Percentiles rank a stretch among this genome's conserved stretches.
Conservation (phyloP, 2,888 invertebrate species). For the Phanerotoma sp. region DNA sequence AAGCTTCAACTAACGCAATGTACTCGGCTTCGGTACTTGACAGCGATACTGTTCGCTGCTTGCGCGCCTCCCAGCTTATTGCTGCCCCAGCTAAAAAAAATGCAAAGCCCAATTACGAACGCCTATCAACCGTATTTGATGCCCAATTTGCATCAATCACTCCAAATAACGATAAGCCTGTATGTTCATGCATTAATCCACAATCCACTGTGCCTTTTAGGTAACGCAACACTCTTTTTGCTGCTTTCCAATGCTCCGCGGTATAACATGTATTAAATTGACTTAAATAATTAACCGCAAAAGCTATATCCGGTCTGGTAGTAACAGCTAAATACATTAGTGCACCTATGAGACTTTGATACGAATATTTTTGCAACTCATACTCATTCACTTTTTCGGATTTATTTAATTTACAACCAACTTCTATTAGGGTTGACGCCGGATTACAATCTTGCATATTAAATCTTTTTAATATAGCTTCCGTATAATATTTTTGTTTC, state of each 20-base stretch:
- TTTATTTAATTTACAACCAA: conserved; percentile 12
- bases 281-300: conserved; percentile 26
- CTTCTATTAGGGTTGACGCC: conserved; percentile 32
- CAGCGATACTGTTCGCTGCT: too few species aligned
- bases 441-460: conserved; percentile 37
- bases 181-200: not conserved
- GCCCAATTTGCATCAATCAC: too few species aligned
- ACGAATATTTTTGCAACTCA: conserved; percentile 5
- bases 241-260: conserved; percentile 20
- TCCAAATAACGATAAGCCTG: not conserved
- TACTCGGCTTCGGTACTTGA: too few species aligned
- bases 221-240: conserved; percentile 22
- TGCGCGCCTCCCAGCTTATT: too few species aligned
- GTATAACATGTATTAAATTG: conserved; percentile 16
- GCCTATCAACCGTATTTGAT: too few species aligned
- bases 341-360: conserved; percentile 23
- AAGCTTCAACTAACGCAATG: too few species aligned
- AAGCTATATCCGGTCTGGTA: conserved; percentile 30
- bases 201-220: conserved; percentile 16
- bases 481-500: not conserved
- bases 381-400: not conserved
- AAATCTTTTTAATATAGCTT: conserved; percentile 32
- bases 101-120: too few species aligned
- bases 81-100: too few species aligned
- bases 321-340: conserved; percentile 27